Evolutionary conservation across 2,797 vertebrate species (phyloP), one percentile per base, ranked within the genome.

Genomic region (Pseudochirops cupreus): DNA sequence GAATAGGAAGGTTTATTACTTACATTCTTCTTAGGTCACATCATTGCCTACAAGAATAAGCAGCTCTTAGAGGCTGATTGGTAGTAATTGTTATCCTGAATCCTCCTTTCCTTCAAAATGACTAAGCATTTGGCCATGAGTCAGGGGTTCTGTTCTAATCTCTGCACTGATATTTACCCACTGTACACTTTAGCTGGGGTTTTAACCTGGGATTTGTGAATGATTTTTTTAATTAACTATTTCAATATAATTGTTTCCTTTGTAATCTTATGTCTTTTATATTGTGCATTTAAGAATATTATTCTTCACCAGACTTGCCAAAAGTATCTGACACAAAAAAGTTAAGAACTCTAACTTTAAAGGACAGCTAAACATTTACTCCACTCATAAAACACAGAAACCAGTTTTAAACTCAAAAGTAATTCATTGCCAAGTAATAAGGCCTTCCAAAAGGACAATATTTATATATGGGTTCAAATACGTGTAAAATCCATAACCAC

Each of bases 81-180:
- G 9, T 10, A 39, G n/a, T 1, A 58, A 0, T n/a, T 55, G 31
- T 91, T 95, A 58, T 74, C 28, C 93, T 31, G 91, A 52, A 62
- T 96, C 56, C 6, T 46, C 52, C 24, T 87, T 50, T 59, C 91
- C 33, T 29, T 59, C 31, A 50, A 31, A 12, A 96, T 93, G 95
- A 59, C 1, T 21, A 59, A 94, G 18, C 16, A 87, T 39, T 5
- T 94, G 58, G 90, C 33, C 90, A 2, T 58, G 13, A 52, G n/a
- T 55, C 13, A 92, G 26, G 59, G 39, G n/a, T 46, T 28, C 46
- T 56, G 18, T 26, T 28, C 31, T 54, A 16, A 94, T 11, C 21
- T 82, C 82, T 56, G 50, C 14, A 91, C 5, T 52, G 28, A 89
- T 39, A 87, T 50, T 46, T 82, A 82, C 1, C 74, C 6, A 39